Conservation (phyloP, 2,113 vertebrate genomes). For the Meleagris gallopavo region DNA sequence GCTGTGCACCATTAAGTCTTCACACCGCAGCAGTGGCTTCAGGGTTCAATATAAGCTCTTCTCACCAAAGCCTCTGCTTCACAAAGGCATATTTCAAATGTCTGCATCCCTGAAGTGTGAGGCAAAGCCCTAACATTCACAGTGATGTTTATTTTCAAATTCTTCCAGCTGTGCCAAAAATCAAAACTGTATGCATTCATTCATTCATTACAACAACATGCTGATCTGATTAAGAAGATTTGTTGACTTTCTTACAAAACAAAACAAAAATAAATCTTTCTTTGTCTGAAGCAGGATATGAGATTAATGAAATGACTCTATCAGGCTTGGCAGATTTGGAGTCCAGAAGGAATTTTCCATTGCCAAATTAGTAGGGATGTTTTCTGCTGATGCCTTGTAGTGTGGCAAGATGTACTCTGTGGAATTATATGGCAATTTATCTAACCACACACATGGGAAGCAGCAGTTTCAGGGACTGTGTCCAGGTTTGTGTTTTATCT, state of each 20-base stretch:
- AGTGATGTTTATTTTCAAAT: background rate
- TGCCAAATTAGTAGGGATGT: background rate
- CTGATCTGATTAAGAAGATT: background rate
- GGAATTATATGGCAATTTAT: background rate
- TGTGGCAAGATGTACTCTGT: rapidly evolving
- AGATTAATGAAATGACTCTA: background rate
- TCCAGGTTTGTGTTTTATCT: background rate
- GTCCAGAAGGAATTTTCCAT: background rate
- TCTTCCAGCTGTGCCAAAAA: background rate
- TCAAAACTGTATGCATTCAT: background rate
- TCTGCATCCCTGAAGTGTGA: background rate
- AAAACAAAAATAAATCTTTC: background rate
- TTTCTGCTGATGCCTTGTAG: background rate
- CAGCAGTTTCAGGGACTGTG: background rate
- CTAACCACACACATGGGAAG: background rate
- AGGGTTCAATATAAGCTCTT: background rate
- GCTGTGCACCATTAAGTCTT: background rate
- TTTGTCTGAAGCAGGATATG: background rate
- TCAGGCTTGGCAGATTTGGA: background rate
- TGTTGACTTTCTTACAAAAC: background rate
- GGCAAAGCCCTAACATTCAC: background rate
- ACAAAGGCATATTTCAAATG: background rate
- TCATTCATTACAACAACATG: background rate
- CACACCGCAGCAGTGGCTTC: background rate
- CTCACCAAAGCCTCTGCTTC: background rate